phyloP scores from a whole-genome alignment of 2,888 invertebrate genomes.

The Spodoptera exigua region DNA sequence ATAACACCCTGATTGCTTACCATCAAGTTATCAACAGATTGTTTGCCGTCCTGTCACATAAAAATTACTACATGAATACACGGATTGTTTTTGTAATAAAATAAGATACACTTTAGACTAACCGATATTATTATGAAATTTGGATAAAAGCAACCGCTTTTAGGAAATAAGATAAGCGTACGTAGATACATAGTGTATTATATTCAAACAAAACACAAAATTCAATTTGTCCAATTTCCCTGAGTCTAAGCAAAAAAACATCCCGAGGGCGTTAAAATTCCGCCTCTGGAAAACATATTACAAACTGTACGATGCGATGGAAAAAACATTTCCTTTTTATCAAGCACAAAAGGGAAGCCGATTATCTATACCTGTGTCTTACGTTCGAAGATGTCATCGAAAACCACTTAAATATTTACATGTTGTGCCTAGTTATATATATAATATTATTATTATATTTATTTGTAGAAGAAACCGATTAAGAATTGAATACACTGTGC shows the following conservation, averaged over 20 bases:
- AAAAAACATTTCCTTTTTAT: constrained; percentile 63
- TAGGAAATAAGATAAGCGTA: constrained; percentile 11
- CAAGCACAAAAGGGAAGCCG: constrained; percentile 66
- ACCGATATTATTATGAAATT: constrained; percentile 11
- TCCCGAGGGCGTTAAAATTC: constrained; percentile 68
- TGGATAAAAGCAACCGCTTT: constrained; percentile 20
- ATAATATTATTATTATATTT: constrained; percentile 36
- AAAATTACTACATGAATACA: constrained; percentile 28
- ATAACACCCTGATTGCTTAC: no score
- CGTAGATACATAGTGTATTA: constrained; percentile 47
- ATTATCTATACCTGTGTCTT: constrained; percentile 65
- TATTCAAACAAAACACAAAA: constrained; percentile 71
- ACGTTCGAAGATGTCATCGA: constrained; percentile 54
- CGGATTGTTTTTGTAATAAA: constrained; percentile 35
- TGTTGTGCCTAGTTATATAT: constrained; percentile 36
- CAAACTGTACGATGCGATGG: constrained; percentile 62
- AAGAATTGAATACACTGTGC: constrained; percentile 17
- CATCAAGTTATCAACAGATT: no score
- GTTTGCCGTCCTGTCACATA: no score
- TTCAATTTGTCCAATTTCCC: constrained; percentile 73
- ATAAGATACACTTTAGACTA: constrained; percentile 22
- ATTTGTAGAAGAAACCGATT: constrained; percentile 24
- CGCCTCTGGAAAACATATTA: constrained; percentile 68
- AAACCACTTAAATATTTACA: constrained; percentile 62
- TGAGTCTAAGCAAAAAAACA: constrained; percentile 69